A percentile compares a stretch with the other conserved stretches of the same genome.
Conservation (phyloP, 2,888 invertebrate species). For the Cataglyphis altisquamis region DNA sequence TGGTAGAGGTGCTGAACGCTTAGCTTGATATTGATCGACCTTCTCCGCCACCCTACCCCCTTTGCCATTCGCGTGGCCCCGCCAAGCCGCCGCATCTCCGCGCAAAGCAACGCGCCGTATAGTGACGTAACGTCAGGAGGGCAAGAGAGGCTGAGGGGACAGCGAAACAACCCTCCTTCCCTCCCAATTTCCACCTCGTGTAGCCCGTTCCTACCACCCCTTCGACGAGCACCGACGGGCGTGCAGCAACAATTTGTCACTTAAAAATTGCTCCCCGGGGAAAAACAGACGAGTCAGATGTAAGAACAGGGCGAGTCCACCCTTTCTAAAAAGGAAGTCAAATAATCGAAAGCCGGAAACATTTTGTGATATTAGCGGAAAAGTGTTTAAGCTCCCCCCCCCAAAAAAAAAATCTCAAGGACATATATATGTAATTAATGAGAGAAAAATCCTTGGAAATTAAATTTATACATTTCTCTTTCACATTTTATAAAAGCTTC, state of each 20-base stretch:
- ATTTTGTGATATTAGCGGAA: background rate
- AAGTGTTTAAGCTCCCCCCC: background rate
- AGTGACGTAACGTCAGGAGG: slow-evolving; percentile 43
- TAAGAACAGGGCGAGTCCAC: slow-evolving; percentile 9
- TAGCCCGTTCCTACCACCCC: background rate
- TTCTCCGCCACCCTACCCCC: slow-evolving; percentile 67
- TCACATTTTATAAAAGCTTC: background rate
- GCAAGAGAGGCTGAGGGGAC: background rate
- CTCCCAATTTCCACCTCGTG: slow-evolving; percentile 6
- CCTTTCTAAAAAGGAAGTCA: background rate
- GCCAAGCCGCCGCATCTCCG: slow-evolving; percentile 35
- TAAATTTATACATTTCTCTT: slow-evolving; percentile 11
- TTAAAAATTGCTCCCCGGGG: slow-evolving; percentile 28
- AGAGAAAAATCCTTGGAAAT: background rate
- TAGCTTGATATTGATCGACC: slow-evolving; percentile 84
- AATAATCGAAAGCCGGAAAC: slow-evolving; percentile 2
- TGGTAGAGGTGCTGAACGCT: slow-evolving; percentile 79
- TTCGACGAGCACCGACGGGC: slow-evolving; percentile 19
- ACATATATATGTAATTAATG: background rate
- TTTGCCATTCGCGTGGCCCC: slow-evolving; percentile 38
- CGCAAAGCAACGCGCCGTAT: slow-evolving; percentile 37
- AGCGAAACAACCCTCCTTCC: slow-evolving; percentile 17
- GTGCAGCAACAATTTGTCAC: slow-evolving; percentile 49
- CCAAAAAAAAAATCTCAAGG: background rate
- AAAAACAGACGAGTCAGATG: slow-evolving; percentile 5